phyloP scores from a whole-genome alignment of 2,888 invertebrate genomes.

The Melanotus villosus region DNA sequence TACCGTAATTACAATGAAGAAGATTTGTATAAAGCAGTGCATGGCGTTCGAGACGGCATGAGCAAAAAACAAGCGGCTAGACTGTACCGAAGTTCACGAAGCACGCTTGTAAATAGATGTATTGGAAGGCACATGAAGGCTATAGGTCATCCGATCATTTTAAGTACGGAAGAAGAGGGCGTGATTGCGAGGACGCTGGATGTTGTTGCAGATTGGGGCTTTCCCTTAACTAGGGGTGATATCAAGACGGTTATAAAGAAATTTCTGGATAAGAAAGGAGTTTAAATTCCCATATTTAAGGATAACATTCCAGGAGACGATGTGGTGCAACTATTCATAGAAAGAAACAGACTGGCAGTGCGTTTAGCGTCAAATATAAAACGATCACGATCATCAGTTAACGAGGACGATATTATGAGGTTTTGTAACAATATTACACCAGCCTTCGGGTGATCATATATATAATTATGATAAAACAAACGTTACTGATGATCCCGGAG shows the following conservation, averaged over 20 bases:
- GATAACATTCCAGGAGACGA: slow-evolving; percentile 28
- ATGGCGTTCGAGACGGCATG: too few relatives aligned
- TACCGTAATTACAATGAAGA: too few relatives aligned
- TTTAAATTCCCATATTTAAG: slow-evolving; percentile 8
- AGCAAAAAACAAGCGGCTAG: background rate
- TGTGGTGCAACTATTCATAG: slow-evolving; percentile 24
- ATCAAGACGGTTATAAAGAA: slow-evolving; percentile 29
- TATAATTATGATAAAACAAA: slow-evolving; percentile 61
- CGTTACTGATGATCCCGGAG: slow-evolving; percentile 55
- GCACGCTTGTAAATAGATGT: background rate
- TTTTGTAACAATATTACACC: slow-evolving; percentile 16
- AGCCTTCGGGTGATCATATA: background rate
- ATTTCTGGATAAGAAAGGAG: slow-evolving; percentile 36
- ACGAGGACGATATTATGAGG: slow-evolving; percentile 1
- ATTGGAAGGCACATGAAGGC: background rate
- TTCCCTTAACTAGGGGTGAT: slow-evolving; percentile 34
- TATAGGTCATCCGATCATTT: slow-evolving; percentile 17
- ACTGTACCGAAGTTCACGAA: background rate
- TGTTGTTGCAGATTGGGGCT: slow-evolving; percentile 33
- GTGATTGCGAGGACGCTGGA: slow-evolving; percentile 28
- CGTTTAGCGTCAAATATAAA: slow-evolving; percentile 37
- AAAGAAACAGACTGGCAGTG: slow-evolving; percentile 16
- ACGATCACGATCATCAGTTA: slow-evolving; percentile 15
- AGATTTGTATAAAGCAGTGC: too few relatives aligned
- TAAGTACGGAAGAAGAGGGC: slow-evolving; percentile 24